Conservation (phyloP, 2,113 vertebrate genomes). For the Erinaceus europaeus region DNA sequence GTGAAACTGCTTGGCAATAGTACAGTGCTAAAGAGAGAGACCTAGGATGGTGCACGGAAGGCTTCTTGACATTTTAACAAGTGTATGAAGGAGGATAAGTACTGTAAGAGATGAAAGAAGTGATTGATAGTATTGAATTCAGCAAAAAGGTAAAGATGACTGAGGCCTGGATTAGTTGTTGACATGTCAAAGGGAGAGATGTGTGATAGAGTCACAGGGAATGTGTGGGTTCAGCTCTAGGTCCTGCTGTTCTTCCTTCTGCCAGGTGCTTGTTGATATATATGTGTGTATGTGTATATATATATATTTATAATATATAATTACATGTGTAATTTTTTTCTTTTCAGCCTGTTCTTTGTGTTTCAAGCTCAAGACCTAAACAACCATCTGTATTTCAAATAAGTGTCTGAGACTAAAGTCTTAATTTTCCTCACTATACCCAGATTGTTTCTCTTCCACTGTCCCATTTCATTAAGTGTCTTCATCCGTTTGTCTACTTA, state of each 20-base stretch:
- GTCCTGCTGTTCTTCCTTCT: background rate
- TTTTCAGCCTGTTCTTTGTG: background rate
- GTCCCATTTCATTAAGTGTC: background rate
- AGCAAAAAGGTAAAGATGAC: slow-evolving; percentile 25
- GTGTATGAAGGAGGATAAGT: background rate
- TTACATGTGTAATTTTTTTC: background rate
- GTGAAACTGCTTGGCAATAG: too few species aligned
- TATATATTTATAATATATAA: too few species aligned
- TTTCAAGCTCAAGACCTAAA: slow-evolving; percentile 19
- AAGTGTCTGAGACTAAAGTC: background rate
- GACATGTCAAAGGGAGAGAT: background rate
- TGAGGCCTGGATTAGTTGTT: background rate
- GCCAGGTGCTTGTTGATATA: too few species aligned
- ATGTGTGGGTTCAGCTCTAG: background rate
- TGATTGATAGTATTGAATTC: background rate
- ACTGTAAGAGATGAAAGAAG: background rate
- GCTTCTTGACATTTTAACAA: slow-evolving; percentile 13
- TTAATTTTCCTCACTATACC: background rate
- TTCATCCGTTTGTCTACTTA: background rate
- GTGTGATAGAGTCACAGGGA: background rate
- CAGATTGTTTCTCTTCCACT: slow-evolving; percentile 2
- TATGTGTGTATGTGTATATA: too few species aligned
- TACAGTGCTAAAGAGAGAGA: too few species aligned
- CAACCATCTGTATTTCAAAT: background rate
- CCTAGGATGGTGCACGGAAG: background rate